phyloP scores from a whole-genome alignment of 2,113 vertebrate species.

The Hemiprocne comata region DNA sequence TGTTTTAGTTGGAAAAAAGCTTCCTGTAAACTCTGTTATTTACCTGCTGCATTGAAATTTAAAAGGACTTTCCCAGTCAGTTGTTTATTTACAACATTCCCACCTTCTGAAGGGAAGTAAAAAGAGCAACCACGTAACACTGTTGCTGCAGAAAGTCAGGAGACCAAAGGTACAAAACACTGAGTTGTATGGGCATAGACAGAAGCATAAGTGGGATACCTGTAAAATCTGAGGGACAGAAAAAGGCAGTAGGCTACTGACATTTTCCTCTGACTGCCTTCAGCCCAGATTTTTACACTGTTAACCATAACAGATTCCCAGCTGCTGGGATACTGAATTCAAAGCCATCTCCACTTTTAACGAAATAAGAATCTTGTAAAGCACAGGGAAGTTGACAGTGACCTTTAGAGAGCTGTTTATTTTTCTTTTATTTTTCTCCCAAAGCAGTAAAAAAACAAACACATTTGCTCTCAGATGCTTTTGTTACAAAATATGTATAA shows the following conservation, averaged over 20 bases:
- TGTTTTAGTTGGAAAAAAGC: background rate
- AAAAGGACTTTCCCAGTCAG: background rate
- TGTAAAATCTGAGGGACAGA: background rate
- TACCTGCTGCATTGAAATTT: background rate
- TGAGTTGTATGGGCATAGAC: background rate
- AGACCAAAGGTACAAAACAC: background rate
- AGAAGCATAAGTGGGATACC: background rate
- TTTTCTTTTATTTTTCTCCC: background rate
- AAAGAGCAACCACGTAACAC: no score
- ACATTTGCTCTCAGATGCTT: background rate
- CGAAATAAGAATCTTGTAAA: background rate
- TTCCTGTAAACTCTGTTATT: background rate
- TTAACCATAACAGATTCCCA: background rate
- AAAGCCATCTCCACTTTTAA: background rate
- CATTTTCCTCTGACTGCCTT: background rate
- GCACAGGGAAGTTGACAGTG: background rate
- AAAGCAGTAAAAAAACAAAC: rapidly evolving
- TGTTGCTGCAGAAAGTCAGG: background rate
- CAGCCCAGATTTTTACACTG: background rate
- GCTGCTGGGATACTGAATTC: background rate
- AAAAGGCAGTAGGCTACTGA: background rate
- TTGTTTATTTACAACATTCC: background rate
- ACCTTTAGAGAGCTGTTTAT: background rate
- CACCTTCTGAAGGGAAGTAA: background rate
- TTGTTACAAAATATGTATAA: background rate